Base-by-base conservation (phyloP, 2,888 invertebrate genomes). In the Entomobrya multifasciata region DNA sequence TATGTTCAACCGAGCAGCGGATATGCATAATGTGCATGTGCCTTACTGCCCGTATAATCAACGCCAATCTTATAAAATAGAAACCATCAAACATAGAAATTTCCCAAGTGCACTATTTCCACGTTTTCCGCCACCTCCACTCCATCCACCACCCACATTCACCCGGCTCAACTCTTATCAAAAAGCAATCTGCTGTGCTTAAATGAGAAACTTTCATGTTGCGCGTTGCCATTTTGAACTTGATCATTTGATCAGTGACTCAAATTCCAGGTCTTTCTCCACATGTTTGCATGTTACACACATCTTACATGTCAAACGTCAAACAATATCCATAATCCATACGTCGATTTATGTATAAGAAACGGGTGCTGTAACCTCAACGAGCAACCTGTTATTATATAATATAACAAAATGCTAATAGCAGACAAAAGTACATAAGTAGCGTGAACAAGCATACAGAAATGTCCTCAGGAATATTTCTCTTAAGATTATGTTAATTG, bases 141-240 rank as follows among this genome's bases (percentile, higher is more conserved):
- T 70, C 22, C 47, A 49, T 49, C 72, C 72, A 25, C 22, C 47
- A 49, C 72, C 72, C 72, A 25, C 47, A 72, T 72, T 72, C 27
- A 72, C 49, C 72, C 72, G 72, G 72, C 27, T 72, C 67, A 47
- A 11, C 49, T 78, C 52, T 72, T 72, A 72, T 72, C 72, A 49
- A 49, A n/a, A 15, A 47, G 25, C 72, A 72, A 72, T 55, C 81
- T 47, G 78, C 47, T 44, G 22, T 30, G 60, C 47, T 57, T 78
- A 55, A 44, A 80, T 80, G 80, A 80, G 80, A 57, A 55, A 80
- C 27, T 80, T 55, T 70, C 80, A 52, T 80, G 62, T 65, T 47
- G 25, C 55, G 17, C 67, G 25, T 67, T 70, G 5, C 65, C 65
- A 65, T 65, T 79, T 79, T 79, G 79, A 79, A 79, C 79, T 79